Evolutionary conservation across 2,888 invertebrate species (phyloP).

Genomic region (Philopedon plagiatum): DNA sequence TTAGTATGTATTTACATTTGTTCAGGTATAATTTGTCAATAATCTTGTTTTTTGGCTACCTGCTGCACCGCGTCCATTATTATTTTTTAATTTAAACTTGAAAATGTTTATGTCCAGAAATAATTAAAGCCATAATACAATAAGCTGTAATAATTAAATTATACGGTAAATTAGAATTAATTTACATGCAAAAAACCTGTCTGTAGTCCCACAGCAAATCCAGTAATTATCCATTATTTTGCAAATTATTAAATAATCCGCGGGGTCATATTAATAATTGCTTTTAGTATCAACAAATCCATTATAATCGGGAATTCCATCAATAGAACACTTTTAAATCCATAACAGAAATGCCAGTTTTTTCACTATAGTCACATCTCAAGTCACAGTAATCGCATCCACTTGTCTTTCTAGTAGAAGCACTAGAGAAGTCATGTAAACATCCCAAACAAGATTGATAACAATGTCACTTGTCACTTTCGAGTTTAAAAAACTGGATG

Average conservation of each 20-base stretch:
- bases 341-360: too few relatives aligned
- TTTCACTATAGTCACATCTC: not conserved
- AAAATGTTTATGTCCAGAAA: not conserved
- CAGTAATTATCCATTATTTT: not conserved
- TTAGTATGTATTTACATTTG: slow-evolving; percentile 3
- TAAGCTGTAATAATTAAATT: not conserved
- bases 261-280: not conserved
- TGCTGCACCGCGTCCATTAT: not conserved
- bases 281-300: not conserved
- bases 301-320: too few relatives aligned
- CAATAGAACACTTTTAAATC: too few relatives aligned
- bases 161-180: not conserved
- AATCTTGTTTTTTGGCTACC: not conserved
- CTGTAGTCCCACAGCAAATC: too few relatives aligned
- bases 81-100: not conserved
- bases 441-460: slow-evolving; percentile 8
- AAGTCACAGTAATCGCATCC: slow-evolving; percentile 1
- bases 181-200: slow-evolving; percentile 22
- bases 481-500: not conserved
- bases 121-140: too few relatives aligned
- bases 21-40: not conserved
- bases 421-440: slow-evolving; percentile 24
- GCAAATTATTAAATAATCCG: slow-evolving; percentile 2
- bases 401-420: not conserved
- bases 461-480: slow-evolving; percentile 13